Base-by-base conservation (phyloP, 2,888 invertebrate genomes). In the Melinaea menophilus region DNA sequence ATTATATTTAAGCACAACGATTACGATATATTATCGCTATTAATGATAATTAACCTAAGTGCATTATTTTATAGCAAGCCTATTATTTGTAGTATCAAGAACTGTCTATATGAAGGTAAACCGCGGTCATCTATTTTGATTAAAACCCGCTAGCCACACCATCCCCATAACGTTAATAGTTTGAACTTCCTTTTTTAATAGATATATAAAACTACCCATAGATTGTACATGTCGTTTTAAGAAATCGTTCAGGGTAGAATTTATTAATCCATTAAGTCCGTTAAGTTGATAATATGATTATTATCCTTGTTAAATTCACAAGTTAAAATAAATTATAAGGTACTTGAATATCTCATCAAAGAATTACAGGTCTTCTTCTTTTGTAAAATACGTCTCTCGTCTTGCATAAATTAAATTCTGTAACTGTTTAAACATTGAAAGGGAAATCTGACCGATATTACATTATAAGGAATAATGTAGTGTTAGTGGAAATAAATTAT, bases 361-460 rank as follows among this genome's bases (percentile, higher is more conserved):
- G 79, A 95, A 81, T 95, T 95, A 84, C 95, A 95, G 0, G 95
- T 95, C 83, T 95, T 95, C 90, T 95, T 95, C 86, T 95, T 95
- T 75, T 94, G 95, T 51, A 95, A 91, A 69, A 95, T 94, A 71
- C 95, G 87, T 71, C 95, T 88, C 77, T 95, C 95, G 74, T 95
- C 95, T 0, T 95, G 95, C 91, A 95, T 92, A 74, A 96, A 84
- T 80, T 94, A 94, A 55, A 95, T 91, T 81, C 95, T 95, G 82
- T 64, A 61, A 70, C 69, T 22, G 1, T 31, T 22, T 47, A 41
- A 22, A 58, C 13, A 9, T 31, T 51, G 5, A 31, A 48, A 48
- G 2, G 2, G 13, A 4, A 48, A 22, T 22, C 48, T 5, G 4
- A 5, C 48, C 13, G 1, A 3, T 7, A 3, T 5, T 48, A 13